Base-by-base conservation (phyloP, 1,140 invertebrate species). In the Piezodorus guildinii region DNA sequence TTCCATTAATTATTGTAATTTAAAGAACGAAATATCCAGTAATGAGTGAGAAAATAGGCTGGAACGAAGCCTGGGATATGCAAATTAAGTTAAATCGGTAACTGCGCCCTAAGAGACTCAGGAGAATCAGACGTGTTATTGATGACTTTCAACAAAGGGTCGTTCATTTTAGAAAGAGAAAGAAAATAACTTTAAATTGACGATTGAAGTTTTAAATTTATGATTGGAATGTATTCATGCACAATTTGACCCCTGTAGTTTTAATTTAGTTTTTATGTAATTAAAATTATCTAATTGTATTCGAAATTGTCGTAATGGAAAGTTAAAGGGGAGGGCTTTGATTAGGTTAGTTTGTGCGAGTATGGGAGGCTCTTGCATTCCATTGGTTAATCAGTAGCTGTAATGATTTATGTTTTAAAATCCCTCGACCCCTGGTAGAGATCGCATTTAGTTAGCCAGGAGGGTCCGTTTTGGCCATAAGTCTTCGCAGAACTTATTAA, bases 381-480 rank as follows among this genome's bases (percentile, higher is more conserved):
- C 52, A 56, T 56, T 56, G 52, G 52, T 56, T 56, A 56, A 56
- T 56, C 52, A 56, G 52, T 15, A 19, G 23, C 17, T 56, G 52
- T 56, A 56, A 56, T 56, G 52, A 56, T 56, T 56, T 56, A 19
- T 56, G 52, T 56, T 56, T 56, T 56, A 56, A 56, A 56, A 56
- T 56, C 19, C 52, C 46, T 49, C 21, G n/a, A 21, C 21, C 21
- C n/a, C 46, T 49, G 46, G n/a, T 49, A 49, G 46, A 49, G 21
- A 39, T 39, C 34, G 34, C 34, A 39, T 39, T 39, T 39, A 39
- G 34, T 39, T 39, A 39, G 34, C 34, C 34, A 39, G 34, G 34
- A 39, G 12, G 34, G 34, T 39, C 34, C 6, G 34, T 1, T 10
- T 39, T 10, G 34, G 34, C 12, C 34, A 10, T 39, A 10, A 12